phyloP scores from a whole-genome alignment of 2,113 vertebrate species.

The Cyanoramphus novaezelandiae region DNA sequence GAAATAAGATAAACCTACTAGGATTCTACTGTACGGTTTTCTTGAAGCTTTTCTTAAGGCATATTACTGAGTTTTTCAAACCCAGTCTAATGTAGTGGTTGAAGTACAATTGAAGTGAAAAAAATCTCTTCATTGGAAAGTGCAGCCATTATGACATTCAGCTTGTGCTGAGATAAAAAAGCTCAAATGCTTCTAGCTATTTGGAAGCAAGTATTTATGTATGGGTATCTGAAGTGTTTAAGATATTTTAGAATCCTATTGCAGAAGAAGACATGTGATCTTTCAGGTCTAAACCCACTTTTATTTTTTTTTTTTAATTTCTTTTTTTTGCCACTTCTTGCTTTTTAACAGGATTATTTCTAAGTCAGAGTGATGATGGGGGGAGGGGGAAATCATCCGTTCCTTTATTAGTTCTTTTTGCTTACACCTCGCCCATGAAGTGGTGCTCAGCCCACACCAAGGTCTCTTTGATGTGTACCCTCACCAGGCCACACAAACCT shows the following conservation, averaged over 20 bases:
- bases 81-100: not conserved
- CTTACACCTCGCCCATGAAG: not conserved
- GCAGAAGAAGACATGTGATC: not conserved
- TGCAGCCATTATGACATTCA: not conserved
- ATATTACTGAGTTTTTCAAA: conserved; percentile 1
- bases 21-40: not conserved
- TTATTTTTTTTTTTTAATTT: not conserved
- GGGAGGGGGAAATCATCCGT: not conserved
- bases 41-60: not conserved
- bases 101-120: not conserved
- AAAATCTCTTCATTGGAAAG: not conserved
- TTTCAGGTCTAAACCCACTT: not conserved
- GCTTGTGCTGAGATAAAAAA: not conserved
- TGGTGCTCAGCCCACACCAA: not conserved
- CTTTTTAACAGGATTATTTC: not conserved
- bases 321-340: not conserved
- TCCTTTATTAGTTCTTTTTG: not conserved
- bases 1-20: conserved; percentile 39
- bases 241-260: not conserved
- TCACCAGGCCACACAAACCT: not conserved
- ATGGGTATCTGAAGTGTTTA: not conserved
- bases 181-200: not conserved
- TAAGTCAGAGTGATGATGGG: not conserved
- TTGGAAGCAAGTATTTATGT: not conserved
- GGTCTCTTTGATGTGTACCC: not conserved